Base-by-base conservation (phyloP, 1,140 invertebrate species). In the Euborellia annulipes region DNA sequence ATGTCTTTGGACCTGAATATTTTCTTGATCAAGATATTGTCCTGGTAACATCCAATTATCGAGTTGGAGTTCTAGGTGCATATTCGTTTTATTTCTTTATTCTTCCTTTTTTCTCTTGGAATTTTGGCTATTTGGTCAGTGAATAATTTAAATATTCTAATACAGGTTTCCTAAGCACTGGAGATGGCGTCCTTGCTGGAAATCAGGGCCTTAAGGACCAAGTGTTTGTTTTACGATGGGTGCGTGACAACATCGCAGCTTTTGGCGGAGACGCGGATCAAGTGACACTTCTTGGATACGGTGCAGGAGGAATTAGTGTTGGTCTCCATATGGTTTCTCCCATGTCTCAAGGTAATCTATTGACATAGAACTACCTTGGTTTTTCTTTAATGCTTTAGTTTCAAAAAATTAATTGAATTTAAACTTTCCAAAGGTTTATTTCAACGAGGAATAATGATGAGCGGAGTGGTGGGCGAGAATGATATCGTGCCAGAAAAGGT, bases 201-300 rank as follows among this genome's bases (percentile, higher is more conserved):
- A 85, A 86, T 55, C 73, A 74, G 58, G 82, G 80, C 0, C 60
- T 85, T 19, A 79, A 79, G 57, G 84, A 87, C 62, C 80, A 85
- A 62, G 75, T 83, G 2, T 59, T 66, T 23, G 78, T 78, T 0
- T 55, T 87, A 1, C 66, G 71, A 22, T 89, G 83, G 83, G 64
- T 88, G 0, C 69, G 76, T 54, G 56, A 75, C 18, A 81, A 86
- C 52, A 83, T 87, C 22, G 66, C 54, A 1, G 57, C 66, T 0
- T 87, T 87, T 57, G 82, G 82, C 2, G 85, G 84, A 1, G 78
- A 90, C 65, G 70, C 78, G 0, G 65, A 70, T 48, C 60, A 62
- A 1, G 73, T 89, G 1, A 85, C 82, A 0, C 63, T 82, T 1
- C 48, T 68, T 1, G 84, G 84, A 2, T 76, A 78, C 54, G 77